Evolutionary conservation across 2,888 invertebrate species (phyloP).

Genomic region (Cantharis flavilabris): DNA sequence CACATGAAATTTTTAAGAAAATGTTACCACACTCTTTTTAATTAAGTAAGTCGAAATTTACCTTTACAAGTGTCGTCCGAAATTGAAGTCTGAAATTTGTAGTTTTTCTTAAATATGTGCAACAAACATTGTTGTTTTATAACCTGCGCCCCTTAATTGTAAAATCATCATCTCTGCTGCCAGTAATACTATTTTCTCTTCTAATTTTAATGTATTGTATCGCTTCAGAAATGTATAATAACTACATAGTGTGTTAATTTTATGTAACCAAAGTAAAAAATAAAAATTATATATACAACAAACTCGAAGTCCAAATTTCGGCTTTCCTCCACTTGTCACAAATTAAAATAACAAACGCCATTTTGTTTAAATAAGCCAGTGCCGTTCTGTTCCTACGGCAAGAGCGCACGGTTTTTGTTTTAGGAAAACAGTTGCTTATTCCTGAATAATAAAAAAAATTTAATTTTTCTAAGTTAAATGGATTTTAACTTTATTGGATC

Average conservation of each 20-base stretch:
- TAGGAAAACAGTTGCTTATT: no score
- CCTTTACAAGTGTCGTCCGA: neutral
- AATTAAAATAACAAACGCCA: neutral
- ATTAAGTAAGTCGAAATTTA: neutral
- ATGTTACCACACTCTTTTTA: neutral
- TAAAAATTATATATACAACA: neutral
- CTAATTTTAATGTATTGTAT: neutral
- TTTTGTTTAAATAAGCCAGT: neutral
- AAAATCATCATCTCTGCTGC: neutral
- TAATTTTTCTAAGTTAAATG: no score
- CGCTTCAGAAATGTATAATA: neutral
- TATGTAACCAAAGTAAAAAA: constrained; percentile 20
- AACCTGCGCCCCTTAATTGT: neutral
- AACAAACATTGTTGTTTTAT: neutral
- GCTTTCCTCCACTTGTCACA: neutral
- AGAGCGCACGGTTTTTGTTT: neutral
- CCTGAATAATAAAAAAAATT: no score
- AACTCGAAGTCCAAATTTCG: neutral
- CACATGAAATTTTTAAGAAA: neutral
- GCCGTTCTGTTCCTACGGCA: neutral
- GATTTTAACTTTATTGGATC: no score
- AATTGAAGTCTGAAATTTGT: neutral
- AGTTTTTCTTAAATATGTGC: neutral
- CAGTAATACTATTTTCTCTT: neutral
- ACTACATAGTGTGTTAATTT: constrained; percentile 7